Evolutionary conservation across 2,797 vertebrate genomes (phyloP), one percentile per base, ranked within the genome.

Genomic region (Sebastes dallii): DNA sequence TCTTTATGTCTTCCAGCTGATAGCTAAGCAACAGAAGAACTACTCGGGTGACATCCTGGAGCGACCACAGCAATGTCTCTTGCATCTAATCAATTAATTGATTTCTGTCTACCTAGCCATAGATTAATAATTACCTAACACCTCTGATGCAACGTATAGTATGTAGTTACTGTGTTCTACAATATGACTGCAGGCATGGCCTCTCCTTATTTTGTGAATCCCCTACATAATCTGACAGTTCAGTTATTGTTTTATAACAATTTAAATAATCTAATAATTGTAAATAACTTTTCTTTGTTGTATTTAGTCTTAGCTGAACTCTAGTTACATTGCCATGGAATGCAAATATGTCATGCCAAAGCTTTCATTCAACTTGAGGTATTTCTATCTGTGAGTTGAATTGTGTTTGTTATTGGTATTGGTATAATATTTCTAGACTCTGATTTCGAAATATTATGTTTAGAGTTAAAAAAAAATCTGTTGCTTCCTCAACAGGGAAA

Each of bases 1-100:
- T 22, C 25, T 27, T 25, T n/a, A 11, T 5, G 5, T 36, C 18
- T 64, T 30, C 9, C 12, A 27, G 9, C 39, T 22, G 9, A n/a
- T 54, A 22, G 50, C 18, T 54, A n/a, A 54, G 4, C n/a, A 66
- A 6, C 32, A 65, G 39, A 55, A 50, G 5, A 56, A 32, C 29
- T 58, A 13, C 8, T 75, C 4, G 0, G 22, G 34, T 61, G 29
- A 79, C 8, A 25, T 36, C 5, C 32, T 30, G 8, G 1, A 75
- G 4, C 58, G 30, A 52, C 62, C 74, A 86, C 71, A 81, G 81
- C 74, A 86, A 68, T 78, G 50, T 86, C 62, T 66, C 13, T 42
- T 29, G 13, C 62, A 22, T 9, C 50, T 55, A 56, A 77, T 72
- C 13, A 68, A 14, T 66, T 0, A 3, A 64, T 56, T 46, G 0